Evolutionary conservation across 2,797 vertebrate species (phyloP), one percentile per base, ranked within the genome.

Genomic region (Gobionotothen gibberifrons): DNA sequence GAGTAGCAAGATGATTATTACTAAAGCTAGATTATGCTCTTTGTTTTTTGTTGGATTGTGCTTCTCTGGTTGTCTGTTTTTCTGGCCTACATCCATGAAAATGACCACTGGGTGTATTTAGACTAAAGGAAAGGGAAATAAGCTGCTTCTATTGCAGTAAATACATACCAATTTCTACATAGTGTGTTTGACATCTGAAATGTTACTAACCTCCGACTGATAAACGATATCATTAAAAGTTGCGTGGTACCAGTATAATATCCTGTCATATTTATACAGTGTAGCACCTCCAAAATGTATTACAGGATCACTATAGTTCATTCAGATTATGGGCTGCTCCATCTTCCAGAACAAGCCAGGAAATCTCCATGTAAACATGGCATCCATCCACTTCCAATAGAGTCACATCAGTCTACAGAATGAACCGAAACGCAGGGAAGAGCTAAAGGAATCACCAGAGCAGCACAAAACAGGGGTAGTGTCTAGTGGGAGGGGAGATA

Each of bases 301-400:
- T 64, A 69, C 48, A 64, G 73, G 76, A 77, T 77, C 51, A 74
- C 17, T 66, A 36, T n/a, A 68, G 69, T 81, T 67, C 66, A 74
- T 83, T 79, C 72, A 68, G 26, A 13, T 83, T 78, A 77, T 76
- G 70, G 59, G 22, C 76, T 65, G 66, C 78, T 79, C 77, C 72
- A 76, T 88, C 82, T 82, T 77, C 73, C 72, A 72, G 74, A 79
- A 79, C 65, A 80, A 72, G 61, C 52, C 85, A 86, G 81, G 81
- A 90, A 85, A 86, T 85, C 67, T 86, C 79, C 53, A 40, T 77
- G 64, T 86, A 86, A 90, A 92, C 90, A 90, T 89, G 83, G 82
- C 87, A 86, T 61, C 74, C 79, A 76, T 89, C 86, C 87, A 85
- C 69, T 2, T 77, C 44, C 47, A 65, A 62, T 70, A 72, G 82